Conservation (phyloP, 2,797 vertebrate species). For the Prunella strophiata region DNA sequence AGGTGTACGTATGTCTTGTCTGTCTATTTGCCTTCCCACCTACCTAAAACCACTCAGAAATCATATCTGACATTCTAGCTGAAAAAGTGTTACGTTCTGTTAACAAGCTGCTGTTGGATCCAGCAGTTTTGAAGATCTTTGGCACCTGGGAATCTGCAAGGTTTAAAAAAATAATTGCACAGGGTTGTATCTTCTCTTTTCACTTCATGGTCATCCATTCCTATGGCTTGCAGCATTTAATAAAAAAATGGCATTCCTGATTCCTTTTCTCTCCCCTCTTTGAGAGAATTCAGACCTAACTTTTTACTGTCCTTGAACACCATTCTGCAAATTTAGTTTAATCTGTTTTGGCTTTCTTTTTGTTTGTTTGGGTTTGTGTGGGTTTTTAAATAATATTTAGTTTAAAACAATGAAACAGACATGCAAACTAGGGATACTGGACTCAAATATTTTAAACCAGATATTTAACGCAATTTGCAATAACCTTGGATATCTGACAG, state of each 20-base stretch:
- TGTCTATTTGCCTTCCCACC: accelerated
- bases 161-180: neutral
- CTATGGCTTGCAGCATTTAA: neutral
- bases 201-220: neutral
- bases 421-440: neutral
- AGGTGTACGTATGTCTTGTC: neutral
- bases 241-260: neutral
- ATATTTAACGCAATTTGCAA: neutral
- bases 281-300: neutral
- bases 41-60: neutral
- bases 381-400: neutral
- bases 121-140: neutral
- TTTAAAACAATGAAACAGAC: neutral
- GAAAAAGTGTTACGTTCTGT: neutral
- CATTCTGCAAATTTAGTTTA: neutral
- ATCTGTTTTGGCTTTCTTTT: neutral
- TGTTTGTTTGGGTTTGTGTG: neutral
- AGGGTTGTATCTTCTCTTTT: neutral
- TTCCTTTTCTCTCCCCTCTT: neutral
- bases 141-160: neutral
- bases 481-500: neutral
- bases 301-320: neutral
- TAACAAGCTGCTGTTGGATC: neutral
- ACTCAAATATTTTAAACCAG: neutral
- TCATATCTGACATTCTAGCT: neutral